These are phyloP conservation scores for Heliconius ethilla DNA, from an alignment of 2,888 invertebrate genomes.

Conservation along the genomic window DNA sequence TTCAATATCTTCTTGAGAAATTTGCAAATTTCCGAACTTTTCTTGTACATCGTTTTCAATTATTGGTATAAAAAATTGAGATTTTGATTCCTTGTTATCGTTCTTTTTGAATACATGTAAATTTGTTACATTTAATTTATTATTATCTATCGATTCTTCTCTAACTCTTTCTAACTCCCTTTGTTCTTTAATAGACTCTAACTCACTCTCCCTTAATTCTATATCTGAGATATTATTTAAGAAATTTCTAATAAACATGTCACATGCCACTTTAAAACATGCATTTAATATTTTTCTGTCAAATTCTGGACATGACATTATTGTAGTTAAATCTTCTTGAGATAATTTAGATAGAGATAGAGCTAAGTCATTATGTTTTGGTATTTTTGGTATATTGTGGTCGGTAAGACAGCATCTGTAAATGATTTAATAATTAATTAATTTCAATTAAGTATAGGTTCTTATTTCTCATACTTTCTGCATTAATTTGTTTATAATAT, in stretches of 20 bases:
- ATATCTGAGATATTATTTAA: slow-evolving; percentile 60
- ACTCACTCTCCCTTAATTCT: slow-evolving; percentile 69
- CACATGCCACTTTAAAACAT: slow-evolving; percentile 77
- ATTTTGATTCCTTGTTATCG: slow-evolving; percentile 74
- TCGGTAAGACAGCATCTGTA: slow-evolving; percentile 70
- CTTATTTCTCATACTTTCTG: no score
- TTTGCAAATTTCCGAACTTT: slow-evolving; percentile 68
- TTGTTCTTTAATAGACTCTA: slow-evolving; percentile 61
- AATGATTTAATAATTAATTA: neutral
- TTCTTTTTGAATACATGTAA: slow-evolving; percentile 73
- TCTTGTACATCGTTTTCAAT: slow-evolving; percentile 64
- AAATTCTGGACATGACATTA: slow-evolving; percentile 76
- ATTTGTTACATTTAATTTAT: slow-evolving; percentile 70
- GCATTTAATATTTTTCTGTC: slow-evolving; percentile 77
- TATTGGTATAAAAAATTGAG: slow-evolving; percentile 77
- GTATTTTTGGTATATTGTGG: slow-evolving; percentile 56
- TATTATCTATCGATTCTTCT: slow-evolving; percentile 72
- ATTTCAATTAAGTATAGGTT: no score
- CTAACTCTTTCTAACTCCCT: slow-evolving; percentile 56
- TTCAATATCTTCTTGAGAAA: slow-evolving; percentile 69
- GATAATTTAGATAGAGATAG: slow-evolving; percentile 62
- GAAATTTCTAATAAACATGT: slow-evolving; percentile 73
- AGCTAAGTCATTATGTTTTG: slow-evolving; percentile 67
- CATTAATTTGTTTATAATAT: no score
- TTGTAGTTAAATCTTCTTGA: slow-evolving; percentile 67